Percentiles rank a stretch among this genome's conserved stretches.
phyloP scores from a whole-genome alignment of 2,113 vertebrate genomes.

The Motacilla alba region DNA sequence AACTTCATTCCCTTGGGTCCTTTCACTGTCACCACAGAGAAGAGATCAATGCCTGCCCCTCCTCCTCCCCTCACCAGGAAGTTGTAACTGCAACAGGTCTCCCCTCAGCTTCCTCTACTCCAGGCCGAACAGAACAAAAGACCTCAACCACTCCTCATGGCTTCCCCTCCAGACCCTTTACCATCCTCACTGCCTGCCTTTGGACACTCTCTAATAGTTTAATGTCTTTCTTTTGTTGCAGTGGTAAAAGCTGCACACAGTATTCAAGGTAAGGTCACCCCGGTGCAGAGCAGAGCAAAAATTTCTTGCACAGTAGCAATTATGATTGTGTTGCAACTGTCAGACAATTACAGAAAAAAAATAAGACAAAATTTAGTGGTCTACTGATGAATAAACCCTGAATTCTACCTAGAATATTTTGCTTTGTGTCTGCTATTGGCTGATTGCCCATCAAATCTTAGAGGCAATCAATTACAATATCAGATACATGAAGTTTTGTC shows the following conservation, averaged over 20 bases:
- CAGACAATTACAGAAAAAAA: background rate
- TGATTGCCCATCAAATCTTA: background rate
- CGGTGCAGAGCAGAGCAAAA: background rate
- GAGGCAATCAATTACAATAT: background rate
- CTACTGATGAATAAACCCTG: background rate
- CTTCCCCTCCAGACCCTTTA: background rate
- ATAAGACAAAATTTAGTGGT: background rate
- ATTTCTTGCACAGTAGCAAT: background rate
- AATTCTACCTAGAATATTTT: background rate
- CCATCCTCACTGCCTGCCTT: fast-evolving
- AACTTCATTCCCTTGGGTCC: fast-evolving
- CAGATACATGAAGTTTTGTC: background rate
- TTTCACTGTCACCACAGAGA: background rate
- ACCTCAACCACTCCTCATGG: fast-evolving
- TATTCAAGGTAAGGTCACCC: background rate
- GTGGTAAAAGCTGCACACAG: background rate
- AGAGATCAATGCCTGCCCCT: too few species aligned
- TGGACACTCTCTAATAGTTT: background rate
- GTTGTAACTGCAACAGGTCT: fast-evolving
- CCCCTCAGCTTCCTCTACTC: background rate
- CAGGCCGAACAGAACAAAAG: background rate
- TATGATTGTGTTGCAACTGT: background rate
- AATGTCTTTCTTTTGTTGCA: background rate
- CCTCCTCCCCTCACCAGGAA: fast-evolving
- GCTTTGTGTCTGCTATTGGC: background rate